These are phyloP conservation scores for Thysanoteuthis rhombus DNA, from an alignment of 2,888 invertebrate genomes.

Conservation along the genomic window DNA sequence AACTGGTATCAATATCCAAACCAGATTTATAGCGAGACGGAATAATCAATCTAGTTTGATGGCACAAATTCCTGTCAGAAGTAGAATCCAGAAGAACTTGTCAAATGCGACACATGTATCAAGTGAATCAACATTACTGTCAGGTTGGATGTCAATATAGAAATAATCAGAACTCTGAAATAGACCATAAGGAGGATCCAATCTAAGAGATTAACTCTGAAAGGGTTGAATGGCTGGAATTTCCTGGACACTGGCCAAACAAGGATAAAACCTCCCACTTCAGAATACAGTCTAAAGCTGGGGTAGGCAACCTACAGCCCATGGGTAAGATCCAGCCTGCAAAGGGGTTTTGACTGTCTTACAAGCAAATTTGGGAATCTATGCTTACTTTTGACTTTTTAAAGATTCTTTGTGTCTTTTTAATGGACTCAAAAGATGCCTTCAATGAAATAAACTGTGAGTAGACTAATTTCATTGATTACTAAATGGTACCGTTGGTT, in stretches of 20 bases:
- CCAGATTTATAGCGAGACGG: neutral
- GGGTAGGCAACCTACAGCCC: no score
- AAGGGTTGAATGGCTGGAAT: neutral
- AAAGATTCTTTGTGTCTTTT: no score
- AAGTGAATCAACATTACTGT: neutral
- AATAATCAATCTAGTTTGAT: neutral
- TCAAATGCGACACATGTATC: neutral
- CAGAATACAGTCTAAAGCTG: neutral
- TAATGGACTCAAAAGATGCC: no score
- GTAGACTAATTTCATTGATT: no score
- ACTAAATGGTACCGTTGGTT: no score
- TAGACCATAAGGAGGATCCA: neutral
- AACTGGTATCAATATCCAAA: neutral
- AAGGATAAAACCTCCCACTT: neutral
- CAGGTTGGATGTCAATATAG: neutral
- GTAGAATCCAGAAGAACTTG: neutral
- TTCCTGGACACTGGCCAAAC: no score
- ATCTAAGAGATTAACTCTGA: neutral
- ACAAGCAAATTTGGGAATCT: no score
- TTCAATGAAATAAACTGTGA: no score
- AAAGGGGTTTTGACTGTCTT: no score
- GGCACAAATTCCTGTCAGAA: neutral
- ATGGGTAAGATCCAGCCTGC: no score
- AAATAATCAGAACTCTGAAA: neutral
- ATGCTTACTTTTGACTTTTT: no score